Evolutionary conservation across 2,888 invertebrate genomes (phyloP).

Genomic region (Heliconius charithonia): DNA sequence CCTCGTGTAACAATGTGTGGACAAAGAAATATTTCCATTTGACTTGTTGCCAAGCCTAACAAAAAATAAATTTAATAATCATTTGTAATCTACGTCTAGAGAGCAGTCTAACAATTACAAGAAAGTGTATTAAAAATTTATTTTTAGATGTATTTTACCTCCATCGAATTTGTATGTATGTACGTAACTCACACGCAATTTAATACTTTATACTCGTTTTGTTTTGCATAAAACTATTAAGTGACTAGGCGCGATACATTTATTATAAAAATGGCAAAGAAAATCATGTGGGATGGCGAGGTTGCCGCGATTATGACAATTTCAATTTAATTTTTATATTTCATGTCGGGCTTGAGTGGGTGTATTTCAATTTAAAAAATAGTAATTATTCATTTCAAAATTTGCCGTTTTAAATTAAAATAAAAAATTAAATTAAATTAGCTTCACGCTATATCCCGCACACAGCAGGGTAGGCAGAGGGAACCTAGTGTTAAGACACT

Average conservation of each 20-base stretch:
- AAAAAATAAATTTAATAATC: conserved; percentile 24
- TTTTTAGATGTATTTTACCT: conserved; percentile 39
- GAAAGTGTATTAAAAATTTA: conserved; percentile 36
- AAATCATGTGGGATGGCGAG: conserved; percentile 45
- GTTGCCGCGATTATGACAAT: conserved; percentile 34
- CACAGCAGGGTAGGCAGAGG: too few relatives aligned
- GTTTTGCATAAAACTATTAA: conserved; percentile 44
- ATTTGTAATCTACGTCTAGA: conserved; percentile 27
- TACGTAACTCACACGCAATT: conserved; percentile 38
- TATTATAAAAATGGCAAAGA: conserved; percentile 39
- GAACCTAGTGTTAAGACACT: too few relatives aligned
- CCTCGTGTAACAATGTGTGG: conserved; percentile 13
- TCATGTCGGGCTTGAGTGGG: not conserved
- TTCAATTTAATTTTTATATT: conserved; percentile 29
- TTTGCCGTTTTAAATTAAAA: not conserved
- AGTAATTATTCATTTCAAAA: not conserved
- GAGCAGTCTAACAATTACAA: conserved; percentile 35
- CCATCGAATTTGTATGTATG: not conserved
- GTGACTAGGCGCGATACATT: conserved; percentile 37
- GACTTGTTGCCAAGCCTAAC: conserved; percentile 20
- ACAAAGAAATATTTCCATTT: conserved; percentile 19
- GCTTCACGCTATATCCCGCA: too few relatives aligned
- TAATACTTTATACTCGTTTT: conserved; percentile 39
- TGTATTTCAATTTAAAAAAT: not conserved
- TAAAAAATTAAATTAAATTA: too few relatives aligned